phyloP scores from a whole-genome alignment of 2,888 invertebrate genomes.

The Orthonevra nobilis region DNA sequence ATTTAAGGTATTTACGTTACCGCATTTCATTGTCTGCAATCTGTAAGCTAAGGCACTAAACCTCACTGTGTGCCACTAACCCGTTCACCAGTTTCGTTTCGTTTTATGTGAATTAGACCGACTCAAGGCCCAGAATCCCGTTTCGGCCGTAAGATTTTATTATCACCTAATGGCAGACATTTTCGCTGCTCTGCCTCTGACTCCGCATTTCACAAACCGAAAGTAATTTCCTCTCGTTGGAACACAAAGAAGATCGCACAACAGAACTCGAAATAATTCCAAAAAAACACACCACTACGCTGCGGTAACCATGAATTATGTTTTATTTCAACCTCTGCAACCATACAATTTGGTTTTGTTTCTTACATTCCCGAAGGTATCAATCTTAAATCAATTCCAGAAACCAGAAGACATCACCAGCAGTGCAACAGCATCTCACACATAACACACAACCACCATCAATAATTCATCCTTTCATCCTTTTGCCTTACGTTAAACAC shows the following conservation, averaged over 20 bases:
- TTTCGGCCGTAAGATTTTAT: slow-evolving; percentile 57
- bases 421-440: slow-evolving; percentile 5
- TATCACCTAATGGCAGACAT: slow-evolving; percentile 62
- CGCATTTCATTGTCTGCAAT: too few species aligned
- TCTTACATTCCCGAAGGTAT: slow-evolving; percentile 69
- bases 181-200: slow-evolving; percentile 19
- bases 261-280: slow-evolving; percentile 3
- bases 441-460: slow-evolving; percentile 46
- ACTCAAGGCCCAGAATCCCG: too few species aligned
- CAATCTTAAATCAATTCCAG: slow-evolving; percentile 70
- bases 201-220: slow-evolving; percentile 29
- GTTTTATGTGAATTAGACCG: too few species aligned
- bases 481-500: slow-evolving; percentile 68
- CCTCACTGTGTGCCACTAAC: too few species aligned
- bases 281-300: slow-evolving; percentile 15
- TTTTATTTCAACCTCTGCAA: slow-evolving; percentile 61
- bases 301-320: slow-evolving; percentile 67
- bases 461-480: slow-evolving; percentile 69
- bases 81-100: too few species aligned
- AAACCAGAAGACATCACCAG: slow-evolving; percentile 62
- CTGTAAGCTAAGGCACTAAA: too few species aligned
- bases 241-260: slow-evolving; percentile 8
- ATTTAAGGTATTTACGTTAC: too few species aligned
- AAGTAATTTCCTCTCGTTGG: slow-evolving; percentile 52
- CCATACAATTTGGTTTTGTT: slow-evolving; percentile 65